Base-by-base conservation (phyloP, 2,113 vertebrate species). In the Gadus chalcogrammus region DNA sequence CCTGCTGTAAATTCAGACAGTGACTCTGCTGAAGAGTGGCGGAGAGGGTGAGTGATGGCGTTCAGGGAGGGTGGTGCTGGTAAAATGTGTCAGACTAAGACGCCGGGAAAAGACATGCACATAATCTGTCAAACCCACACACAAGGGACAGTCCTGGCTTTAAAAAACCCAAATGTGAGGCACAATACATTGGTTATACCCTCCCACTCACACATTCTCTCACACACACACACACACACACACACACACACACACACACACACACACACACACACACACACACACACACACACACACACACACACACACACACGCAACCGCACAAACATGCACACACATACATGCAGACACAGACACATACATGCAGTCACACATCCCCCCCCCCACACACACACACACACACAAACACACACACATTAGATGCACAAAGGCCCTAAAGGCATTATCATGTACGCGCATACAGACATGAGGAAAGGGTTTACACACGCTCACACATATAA, bases 211-310 rank as follows among this genome's bases (percentile, higher is more conserved):
- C 17, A 31, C 56, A 60, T 58, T 16, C 13, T 27, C 48, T 28
- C 48, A 16, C 17, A 31, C 56, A 69, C 27, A 69, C 28, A 60
- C 53, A 68, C 22, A 35, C 55, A 69, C 56, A 31, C 42, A 48
- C 42, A 48, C 42, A 48, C 42, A 48, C 42, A 48, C 42, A 48
- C 42, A 48, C 42, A 48, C 7, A 48, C 3, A 48, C 42, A 48
- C 11, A 12, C 11, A 12, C 42, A 48, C 6, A 9, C 42, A 3
- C 42, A 7, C 42, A 48, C 42, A 48, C 3, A 48, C 42, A 48
- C 6, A 7, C 42, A 5, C 6, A 7, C 42, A 48, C 42, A 48
- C 42, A 12, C 3, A 8, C 42, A 48, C 42, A 48, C 42, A 48
- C 42, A 48, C n/a, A n/a, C n/a, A n/a, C n/a, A n/a, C n/a, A n/a